Evolutionary conservation across 1,140 invertebrate species (phyloP).

Genomic region (Cotesia chilonis): DNA sequence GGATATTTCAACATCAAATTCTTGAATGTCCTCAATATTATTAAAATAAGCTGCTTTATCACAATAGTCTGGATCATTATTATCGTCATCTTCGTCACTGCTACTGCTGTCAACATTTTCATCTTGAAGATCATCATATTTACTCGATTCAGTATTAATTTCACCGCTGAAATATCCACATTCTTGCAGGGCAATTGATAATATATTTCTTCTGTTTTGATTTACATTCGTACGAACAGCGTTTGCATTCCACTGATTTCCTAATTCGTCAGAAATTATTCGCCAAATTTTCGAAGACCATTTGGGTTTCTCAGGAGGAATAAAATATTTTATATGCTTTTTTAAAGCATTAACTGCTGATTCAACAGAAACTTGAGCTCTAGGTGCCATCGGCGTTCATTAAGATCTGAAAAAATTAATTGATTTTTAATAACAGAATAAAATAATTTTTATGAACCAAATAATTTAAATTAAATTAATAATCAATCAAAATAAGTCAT

Average conservation of each 20-base stretch:
- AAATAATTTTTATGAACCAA: no score
- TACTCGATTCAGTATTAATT: conserved; percentile 3
- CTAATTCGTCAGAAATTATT: conserved; percentile 1
- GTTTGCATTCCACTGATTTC: background rate
- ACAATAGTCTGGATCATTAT: conserved; percentile 5
- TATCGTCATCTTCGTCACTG: conserved; percentile 1
- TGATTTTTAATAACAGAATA: no score
- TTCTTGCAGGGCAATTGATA: background rate
- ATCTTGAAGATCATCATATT: background rate
- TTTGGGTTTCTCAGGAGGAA: background rate
- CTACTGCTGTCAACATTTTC: background rate
- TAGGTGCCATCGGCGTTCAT: background rate
- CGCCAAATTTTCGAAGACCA: conserved; percentile 1
- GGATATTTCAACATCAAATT: conserved; percentile 1
- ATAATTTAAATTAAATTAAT: no score
- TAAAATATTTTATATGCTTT: conserved; percentile 6
- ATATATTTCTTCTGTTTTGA: background rate
- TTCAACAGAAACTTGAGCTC: background rate
- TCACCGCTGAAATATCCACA: background rate
- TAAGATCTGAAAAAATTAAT: no score
- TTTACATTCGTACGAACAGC: background rate
- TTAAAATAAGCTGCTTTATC: background rate
- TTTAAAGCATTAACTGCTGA: conserved; percentile 5
- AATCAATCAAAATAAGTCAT: no score
- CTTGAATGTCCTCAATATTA: background rate